These are phyloP conservation scores for Epinephelus lanceolatus DNA, from an alignment of 2,113 vertebrate species.

Conservation along the genomic window DNA sequence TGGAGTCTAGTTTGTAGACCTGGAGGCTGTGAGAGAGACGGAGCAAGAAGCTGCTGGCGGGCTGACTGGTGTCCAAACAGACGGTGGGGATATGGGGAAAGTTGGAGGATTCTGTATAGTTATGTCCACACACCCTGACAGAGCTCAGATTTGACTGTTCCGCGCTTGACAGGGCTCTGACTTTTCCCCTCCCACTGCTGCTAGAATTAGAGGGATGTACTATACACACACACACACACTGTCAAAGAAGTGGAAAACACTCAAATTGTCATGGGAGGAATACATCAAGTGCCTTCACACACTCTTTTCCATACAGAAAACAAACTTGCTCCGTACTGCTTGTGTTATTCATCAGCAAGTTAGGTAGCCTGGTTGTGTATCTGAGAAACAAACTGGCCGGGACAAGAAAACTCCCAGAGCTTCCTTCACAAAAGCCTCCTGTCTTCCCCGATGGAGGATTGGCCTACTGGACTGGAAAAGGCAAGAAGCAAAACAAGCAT, in stretches of 20 bases:
- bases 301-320: conserved; percentile 48
- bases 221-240: conserved; percentile 29
- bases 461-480: conserved; percentile 76
- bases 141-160: conserved; percentile 71
- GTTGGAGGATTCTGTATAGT: conserved; percentile 61
- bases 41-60: conserved; percentile 43
- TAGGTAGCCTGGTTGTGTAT: conserved; percentile 72
- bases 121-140: conserved; percentile 71
- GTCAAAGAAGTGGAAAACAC: conserved; percentile 72
- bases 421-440: conserved; percentile 61
- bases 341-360: conserved; percentile 73
- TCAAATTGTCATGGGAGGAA: conserved; percentile 73
- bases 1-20: conserved; percentile 62
- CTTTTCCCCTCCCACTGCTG: conserved; percentile 62
- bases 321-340: conserved; percentile 50
- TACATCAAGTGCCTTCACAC: conserved; percentile 63
- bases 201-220: conserved; percentile 65
- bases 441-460: conserved; percentile 47
- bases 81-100: conserved; percentile 52
- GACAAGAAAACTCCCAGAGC: conserved; percentile 73
- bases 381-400: conserved; percentile 76
- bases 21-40: conserved; percentile 42
- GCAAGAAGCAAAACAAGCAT: conserved; percentile 72
- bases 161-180: conserved; percentile 70
- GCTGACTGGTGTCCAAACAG: conserved; percentile 72